phyloP scores from a whole-genome alignment of 2,888 invertebrate genomes.

The Myathropa florea region DNA sequence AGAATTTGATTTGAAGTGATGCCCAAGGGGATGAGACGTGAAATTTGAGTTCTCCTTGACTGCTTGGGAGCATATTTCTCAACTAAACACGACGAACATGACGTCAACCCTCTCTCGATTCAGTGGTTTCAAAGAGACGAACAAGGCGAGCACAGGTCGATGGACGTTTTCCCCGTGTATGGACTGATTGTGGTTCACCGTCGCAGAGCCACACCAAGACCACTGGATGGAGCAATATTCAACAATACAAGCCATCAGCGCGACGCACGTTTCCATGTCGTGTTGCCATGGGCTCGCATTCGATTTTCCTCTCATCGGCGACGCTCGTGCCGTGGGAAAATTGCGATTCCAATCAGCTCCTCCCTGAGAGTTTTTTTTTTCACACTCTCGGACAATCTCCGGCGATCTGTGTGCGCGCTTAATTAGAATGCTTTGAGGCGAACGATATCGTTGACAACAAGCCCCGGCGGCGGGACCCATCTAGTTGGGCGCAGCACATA shows the following conservation, averaged over 20 bases:
- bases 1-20: slow-evolving; percentile 11
- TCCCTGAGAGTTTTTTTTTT: slow-evolving; percentile 9
- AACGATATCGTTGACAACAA: slow-evolving; percentile 26
- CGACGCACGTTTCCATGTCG: slow-evolving; percentile 41
- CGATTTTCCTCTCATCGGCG: slow-evolving; percentile 10
- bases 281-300: not conserved
- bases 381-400: slow-evolving; percentile 22
- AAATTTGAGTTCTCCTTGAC: not conserved
- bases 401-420: slow-evolving; percentile 4
- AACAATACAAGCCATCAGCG: slow-evolving; percentile 32
- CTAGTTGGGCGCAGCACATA: no score
- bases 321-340: slow-evolving; percentile 57
- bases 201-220: no score
- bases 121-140: not conserved
- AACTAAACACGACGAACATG: not conserved
- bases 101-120: not conserved
- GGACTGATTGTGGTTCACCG: not conserved
- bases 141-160: not conserved
- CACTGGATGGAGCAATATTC: slow-evolving; percentile 25
- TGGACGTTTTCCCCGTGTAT: not conserved
- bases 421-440: slow-evolving; percentile 52
- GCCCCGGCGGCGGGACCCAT: not conserved
- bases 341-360: slow-evolving; percentile 29
- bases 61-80: not conserved
- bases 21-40: not conserved